These are phyloP conservation scores for Drosophila cardini DNA, from an alignment of 1,140 invertebrate species.

Conservation along the genomic window DNA sequence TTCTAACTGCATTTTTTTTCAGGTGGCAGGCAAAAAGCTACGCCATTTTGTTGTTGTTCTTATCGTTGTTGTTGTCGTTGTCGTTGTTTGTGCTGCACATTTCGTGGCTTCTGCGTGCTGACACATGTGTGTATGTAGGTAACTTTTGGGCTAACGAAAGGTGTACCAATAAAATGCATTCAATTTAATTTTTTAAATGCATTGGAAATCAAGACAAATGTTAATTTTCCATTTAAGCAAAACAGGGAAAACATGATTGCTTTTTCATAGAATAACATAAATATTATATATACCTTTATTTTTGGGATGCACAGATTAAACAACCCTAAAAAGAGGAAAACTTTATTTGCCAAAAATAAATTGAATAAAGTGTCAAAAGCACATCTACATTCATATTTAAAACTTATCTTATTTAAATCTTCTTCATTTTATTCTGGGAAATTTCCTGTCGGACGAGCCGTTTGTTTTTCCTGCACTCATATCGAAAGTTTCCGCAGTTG, in stretches of 20 bases:
- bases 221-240: neutral
- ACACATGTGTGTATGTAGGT: constrained; percentile 38
- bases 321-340: too few species aligned
- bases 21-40: constrained; percentile 31
- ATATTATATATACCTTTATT: neutral
- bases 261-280: too few species aligned
- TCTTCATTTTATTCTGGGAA: neutral
- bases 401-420: constrained; percentile 42
- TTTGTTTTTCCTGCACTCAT: constrained; percentile 21
- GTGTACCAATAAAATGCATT: constrained; percentile 54
- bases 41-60: constrained; percentile 14
- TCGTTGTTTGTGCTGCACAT: constrained; percentile 43
- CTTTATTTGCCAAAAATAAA: neutral
- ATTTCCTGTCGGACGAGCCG: constrained; percentile 13
- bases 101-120: constrained; percentile 56
- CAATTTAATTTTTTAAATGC: constrained; percentile 1
- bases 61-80: constrained; percentile 1
- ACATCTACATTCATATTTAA: neutral
- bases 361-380: constrained; percentile 8
- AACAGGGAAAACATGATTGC: neutral
- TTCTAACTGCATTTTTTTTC: constrained; percentile 48
- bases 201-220: neutral
- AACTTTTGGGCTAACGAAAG: neutral
- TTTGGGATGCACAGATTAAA: too few species aligned
- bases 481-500: constrained; percentile 32